A percentile compares a stretch with the other conserved stretches of the same genome.
These are phyloP conservation scores for Peromyscus eremicus DNA, from an alignment of 2,797 vertebrate genomes.

Conservation along the genomic window DNA sequence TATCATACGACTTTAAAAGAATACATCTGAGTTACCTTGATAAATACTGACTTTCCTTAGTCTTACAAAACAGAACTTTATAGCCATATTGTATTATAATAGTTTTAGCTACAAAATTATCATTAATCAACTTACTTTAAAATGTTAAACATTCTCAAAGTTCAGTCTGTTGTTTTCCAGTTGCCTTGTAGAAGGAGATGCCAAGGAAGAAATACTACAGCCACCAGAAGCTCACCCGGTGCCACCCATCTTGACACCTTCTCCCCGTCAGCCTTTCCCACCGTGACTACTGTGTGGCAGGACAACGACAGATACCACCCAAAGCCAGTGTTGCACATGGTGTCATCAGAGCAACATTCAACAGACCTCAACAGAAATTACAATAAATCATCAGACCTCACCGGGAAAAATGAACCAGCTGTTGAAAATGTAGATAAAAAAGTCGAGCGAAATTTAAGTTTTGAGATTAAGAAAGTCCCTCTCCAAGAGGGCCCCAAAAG, in stretches of 20 bases:
- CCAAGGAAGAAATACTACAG: constrained; percentile 98
- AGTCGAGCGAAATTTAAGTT: constrained; percentile 95
- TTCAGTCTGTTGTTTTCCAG: constrained; percentile 84
- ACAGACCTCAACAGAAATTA: constrained; percentile 97
- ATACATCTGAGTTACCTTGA: background rate
- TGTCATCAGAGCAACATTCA: constrained; percentile 90
- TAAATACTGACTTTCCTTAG: constrained; percentile 37
- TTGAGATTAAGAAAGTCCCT: constrained; percentile 98
- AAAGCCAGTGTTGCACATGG: constrained; percentile 96
- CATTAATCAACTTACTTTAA: background rate
- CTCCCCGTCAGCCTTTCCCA: constrained; percentile 98
- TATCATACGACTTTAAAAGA: background rate
- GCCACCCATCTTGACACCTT: constrained; percentile 97
- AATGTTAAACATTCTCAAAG: constrained; percentile 1
- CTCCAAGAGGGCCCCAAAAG: constrained; percentile 96
- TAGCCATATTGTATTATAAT: background rate
- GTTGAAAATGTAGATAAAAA: constrained; percentile 90
- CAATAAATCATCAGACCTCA: constrained; percentile 88
- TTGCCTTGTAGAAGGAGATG: constrained; percentile 95
- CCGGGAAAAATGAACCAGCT: constrained; percentile 87
- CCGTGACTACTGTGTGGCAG: constrained; percentile 97
- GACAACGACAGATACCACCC: constrained; percentile 99
- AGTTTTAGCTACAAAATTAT: constrained; percentile 14
- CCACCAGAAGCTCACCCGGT: constrained; percentile 97
- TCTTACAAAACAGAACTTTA: background rate